phyloP scores from a whole-genome alignment of 2,113 vertebrate species.

The Notothenia rossii region DNA sequence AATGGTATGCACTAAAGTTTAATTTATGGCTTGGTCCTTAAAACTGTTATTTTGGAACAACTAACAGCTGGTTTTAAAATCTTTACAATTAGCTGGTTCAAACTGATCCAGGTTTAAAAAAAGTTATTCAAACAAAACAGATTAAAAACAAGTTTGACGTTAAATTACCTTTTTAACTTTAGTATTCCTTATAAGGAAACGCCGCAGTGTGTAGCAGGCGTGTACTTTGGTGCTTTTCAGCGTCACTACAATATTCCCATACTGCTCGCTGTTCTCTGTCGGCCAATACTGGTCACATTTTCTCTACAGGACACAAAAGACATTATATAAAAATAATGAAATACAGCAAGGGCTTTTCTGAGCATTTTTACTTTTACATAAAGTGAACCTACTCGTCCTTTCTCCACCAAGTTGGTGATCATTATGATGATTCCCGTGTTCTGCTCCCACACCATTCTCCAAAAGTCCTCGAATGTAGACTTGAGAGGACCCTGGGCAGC shows the following conservation, averaged over 20 bases:
- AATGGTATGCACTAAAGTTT: no score
- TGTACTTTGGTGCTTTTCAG: conserved; percentile 95
- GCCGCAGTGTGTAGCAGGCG: conserved; percentile 95
- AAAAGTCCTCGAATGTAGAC: conserved; percentile 99
- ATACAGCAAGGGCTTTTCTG: not conserved
- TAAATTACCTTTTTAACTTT: conserved; percentile 93
- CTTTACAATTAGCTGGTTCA: not conserved
- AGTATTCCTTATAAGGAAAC: conserved; percentile 92
- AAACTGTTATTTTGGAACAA: no score
- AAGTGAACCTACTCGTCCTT: conserved; percentile 91
- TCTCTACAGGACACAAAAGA: conserved; percentile 82
- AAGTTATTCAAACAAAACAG: not conserved
- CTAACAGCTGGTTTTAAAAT: no score
- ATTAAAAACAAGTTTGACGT: not conserved
- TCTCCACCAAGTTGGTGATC: conserved; percentile 99
- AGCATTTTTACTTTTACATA: not conserved
- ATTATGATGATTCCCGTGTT: conserved; percentile 97
- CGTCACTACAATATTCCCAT: conserved; percentile 95
- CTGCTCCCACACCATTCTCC: conserved; percentile 99
- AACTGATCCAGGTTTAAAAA: not conserved
- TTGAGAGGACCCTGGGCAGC: conserved; percentile 98
- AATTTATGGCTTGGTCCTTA: no score
- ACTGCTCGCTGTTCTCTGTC: conserved; percentile 95
- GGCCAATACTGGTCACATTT: conserved; percentile 99
- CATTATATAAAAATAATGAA: not conserved